Evolutionary conservation across 2,797 vertebrate species (phyloP), one percentile per base, ranked within the genome.

Genomic region (Crenichthys baileyi): DNA sequence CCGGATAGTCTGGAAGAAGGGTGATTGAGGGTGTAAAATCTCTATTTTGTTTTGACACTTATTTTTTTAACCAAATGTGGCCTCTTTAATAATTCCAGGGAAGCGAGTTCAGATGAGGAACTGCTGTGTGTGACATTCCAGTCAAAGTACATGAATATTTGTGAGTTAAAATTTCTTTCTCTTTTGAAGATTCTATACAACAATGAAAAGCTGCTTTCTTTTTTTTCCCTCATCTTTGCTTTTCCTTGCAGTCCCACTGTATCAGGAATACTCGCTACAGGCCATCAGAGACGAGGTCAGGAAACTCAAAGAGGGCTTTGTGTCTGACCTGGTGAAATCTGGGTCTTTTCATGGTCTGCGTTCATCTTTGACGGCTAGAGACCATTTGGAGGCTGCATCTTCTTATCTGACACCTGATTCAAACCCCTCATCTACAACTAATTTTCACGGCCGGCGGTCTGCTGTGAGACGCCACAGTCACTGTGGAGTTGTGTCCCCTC

Each of bases 181-280:
- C 22, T 72, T 71, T 4, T 36, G 36, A 4, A 36, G 36, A 36
- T 36, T 36, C 36, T 36, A 36, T 36, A 36, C 4, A 36, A 4
- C 7, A 1, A 55, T 55, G 7, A 55, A 24, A 7, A 24, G 53
- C 5, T 2, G 22, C 24, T 15, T 31, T 13, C 20, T 78, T 3
- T 3, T 5, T 56, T 3, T 70, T 4, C 63, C 56, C 11, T 65
- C 18, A 20, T 20, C 31, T 56, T 39, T 7, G n/a, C 51, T 67
- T 31, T 79, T 26, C 50, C 77, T 26, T 85, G 72, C 88, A 94
- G 96, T 94, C 58, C 96, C 96, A 0, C 88, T 97, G 24, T 97
- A 96, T 85, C 96, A 97, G 89, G 93, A 96, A 56, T 96, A 96
- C 81, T 94, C 92, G 79, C 72, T 95, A 70, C 89, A 87, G 73